Percentiles rank a stretch among this genome's conserved stretches.
Evolutionary conservation across 2,888 invertebrate species (phyloP).

Genomic region (Ormia ochracea): DNA sequence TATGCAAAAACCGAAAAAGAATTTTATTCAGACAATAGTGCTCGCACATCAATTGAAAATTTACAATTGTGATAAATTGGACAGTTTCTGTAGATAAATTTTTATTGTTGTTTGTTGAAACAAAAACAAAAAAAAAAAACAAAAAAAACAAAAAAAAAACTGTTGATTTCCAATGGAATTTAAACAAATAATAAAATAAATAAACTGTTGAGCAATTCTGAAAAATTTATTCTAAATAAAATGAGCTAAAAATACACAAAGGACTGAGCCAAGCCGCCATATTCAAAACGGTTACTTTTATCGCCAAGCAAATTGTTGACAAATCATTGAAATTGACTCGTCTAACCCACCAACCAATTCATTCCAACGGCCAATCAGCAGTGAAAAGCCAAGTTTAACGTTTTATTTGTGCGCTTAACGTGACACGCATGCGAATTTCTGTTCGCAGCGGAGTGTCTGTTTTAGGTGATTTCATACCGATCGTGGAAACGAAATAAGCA

Average conservation of each 20-base stretch:
- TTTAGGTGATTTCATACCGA: slow-evolving; percentile 38
- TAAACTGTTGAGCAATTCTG: slow-evolving; percentile 14
- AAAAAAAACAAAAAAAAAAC: neutral
- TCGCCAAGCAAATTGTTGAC: neutral
- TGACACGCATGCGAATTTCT: slow-evolving; percentile 50
- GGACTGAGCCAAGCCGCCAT: neutral
- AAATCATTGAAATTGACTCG: slow-evolving; percentile 15
- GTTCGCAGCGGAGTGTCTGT: neutral
- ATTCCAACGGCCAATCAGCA: slow-evolving; percentile 50
- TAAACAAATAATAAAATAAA: neutral
- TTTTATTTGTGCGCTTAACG: slow-evolving; percentile 39
- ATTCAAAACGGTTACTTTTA: neutral
- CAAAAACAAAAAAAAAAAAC: slow-evolving; percentile 4
- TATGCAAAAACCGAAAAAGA: neutral
- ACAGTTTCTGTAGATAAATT: slow-evolving; percentile 31
- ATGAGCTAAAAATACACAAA: neutral
- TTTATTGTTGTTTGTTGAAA: slow-evolving; percentile 50
- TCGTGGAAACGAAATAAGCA: neutral
- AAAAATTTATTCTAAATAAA: slow-evolving; percentile 20
- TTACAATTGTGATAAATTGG: slow-evolving; percentile 43
- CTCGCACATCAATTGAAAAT: neutral
- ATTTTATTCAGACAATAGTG: slow-evolving; percentile 3
- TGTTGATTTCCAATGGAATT: slow-evolving; percentile 41
- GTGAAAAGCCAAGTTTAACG: slow-evolving; percentile 48
- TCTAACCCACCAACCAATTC: slow-evolving; percentile 20